Conservation (phyloP, 2,113 vertebrate genomes). For the Phaethon lepturus region DNA sequence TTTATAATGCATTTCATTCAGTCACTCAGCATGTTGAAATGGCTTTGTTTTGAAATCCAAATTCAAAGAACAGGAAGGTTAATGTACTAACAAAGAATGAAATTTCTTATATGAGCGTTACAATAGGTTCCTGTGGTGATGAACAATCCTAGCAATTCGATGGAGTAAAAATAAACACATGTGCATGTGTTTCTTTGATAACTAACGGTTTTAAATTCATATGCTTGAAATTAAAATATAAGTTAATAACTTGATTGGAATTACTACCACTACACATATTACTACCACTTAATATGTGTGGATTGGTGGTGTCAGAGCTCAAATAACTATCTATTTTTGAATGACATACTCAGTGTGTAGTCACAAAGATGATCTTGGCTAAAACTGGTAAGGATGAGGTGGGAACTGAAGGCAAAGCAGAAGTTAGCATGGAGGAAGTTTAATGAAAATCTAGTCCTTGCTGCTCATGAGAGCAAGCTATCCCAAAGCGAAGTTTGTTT, state of each 20-base stretch:
- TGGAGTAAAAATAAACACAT: neutral
- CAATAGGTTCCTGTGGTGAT: conserved; percentile 2
- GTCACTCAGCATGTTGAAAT: conserved; percentile 27
- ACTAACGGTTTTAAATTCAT: neutral
- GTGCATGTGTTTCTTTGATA: neutral
- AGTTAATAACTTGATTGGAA: neutral
- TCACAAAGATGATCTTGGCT: neutral
- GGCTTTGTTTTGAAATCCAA: conserved; percentile 24
- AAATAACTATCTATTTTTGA: neutral
- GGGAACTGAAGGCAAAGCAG: neutral
- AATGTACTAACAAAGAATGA: neutral
- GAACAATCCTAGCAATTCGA: neutral
- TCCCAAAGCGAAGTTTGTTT: neutral
- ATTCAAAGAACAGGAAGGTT: neutral
- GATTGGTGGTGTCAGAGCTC: neutral
- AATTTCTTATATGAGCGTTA: neutral
- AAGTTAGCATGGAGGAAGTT: neutral
- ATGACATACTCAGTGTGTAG: neutral
- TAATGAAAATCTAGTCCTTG: neutral
- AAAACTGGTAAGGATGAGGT: neutral
- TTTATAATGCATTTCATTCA: conserved; percentile 1
- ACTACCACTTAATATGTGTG: neutral
- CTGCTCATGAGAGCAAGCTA: neutral
- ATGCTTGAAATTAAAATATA: neutral
- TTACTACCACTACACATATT: neutral